These are phyloP conservation scores for Hipposideros larvatus DNA, from an alignment of 2,797 vertebrate species.

Conservation along the genomic window DNA sequence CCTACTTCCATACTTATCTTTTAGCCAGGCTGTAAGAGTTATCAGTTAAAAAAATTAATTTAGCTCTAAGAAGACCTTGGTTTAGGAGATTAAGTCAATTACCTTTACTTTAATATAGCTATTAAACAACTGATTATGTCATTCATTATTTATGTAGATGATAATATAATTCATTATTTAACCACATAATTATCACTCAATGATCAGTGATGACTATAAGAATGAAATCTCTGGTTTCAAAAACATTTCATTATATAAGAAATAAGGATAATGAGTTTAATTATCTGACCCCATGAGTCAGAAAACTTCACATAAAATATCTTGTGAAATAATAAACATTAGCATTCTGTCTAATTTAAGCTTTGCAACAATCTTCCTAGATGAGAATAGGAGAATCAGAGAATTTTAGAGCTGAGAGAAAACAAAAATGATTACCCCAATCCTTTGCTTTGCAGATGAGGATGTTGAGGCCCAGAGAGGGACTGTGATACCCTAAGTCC, in stretches of 20 bases:
- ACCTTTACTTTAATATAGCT: constrained; percentile 16
- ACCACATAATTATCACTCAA: constrained; percentile 14
- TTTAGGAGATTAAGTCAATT: constrained; percentile 34
- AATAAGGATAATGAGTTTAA: constrained; percentile 23
- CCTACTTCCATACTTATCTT: not conserved
- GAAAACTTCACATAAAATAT: constrained; percentile 41
- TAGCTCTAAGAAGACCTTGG: not conserved
- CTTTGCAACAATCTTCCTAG: not conserved
- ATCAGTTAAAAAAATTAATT: not conserved
- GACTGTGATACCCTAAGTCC: no score
- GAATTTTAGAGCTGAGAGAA: not conserved
- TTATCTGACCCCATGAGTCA: not conserved
- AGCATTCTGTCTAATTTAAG: not conserved
- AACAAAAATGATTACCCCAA: not conserved
- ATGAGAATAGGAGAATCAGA: not conserved
- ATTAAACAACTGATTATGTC: constrained; percentile 34
- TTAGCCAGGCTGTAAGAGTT: not conserved
- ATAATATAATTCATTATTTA: constrained; percentile 55
- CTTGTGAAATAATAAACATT: not conserved
- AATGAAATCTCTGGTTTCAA: constrained; percentile 46
- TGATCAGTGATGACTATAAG: constrained; percentile 4
- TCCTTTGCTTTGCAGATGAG: not conserved
- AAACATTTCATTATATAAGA: not conserved
- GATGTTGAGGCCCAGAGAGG: not conserved
- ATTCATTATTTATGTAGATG: constrained; percentile 53